Evolutionary conservation across 2,113 vertebrate species (phyloP).

Genomic region (Myocastor coypus): DNA sequence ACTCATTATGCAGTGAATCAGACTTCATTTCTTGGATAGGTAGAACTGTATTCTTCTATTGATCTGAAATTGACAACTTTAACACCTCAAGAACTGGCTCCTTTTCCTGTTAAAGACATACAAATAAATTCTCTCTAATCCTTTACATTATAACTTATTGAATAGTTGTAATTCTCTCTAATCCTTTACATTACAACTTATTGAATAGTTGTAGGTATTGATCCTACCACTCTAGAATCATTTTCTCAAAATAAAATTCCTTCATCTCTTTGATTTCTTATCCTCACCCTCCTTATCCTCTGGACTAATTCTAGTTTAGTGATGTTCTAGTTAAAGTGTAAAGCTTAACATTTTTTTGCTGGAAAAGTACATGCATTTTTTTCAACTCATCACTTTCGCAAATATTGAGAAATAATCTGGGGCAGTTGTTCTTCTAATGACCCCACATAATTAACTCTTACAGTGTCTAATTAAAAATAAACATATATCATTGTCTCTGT

Average conservation of each 20-base stretch:
- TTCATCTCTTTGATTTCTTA: constrained; percentile 50
- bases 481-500: constrained; percentile 72
- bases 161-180: too few relatives aligned
- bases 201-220: constrained; percentile 49
- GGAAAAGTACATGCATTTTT: constrained; percentile 56
- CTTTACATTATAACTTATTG: constrained; percentile 37
- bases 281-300: constrained; percentile 45
- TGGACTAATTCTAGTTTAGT: constrained; percentile 55
- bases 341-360: constrained; percentile 56
- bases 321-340: constrained; percentile 68
- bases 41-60: constrained; percentile 22
- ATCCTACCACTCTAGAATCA: constrained; percentile 39
- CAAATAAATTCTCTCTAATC: constrained; percentile 50
- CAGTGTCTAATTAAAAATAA: constrained; percentile 81
- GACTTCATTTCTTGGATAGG: constrained; percentile 7
- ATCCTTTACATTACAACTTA: too few relatives aligned
- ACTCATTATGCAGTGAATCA: constrained; percentile 46
- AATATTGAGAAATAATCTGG: constrained; percentile 70
- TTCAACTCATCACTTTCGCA: constrained; percentile 57
- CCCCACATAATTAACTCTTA: constrained; percentile 77
- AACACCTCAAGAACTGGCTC: constrained; percentile 31
- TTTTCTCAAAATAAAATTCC: constrained; percentile 36
- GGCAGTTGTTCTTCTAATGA: constrained; percentile 75
- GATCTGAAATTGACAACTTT: constrained; percentile 25
- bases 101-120: constrained; percentile 22